Percentiles rank a stretch among this genome's conserved stretches.
Conservation (phyloP, 2,888 invertebrate genomes). For the Ophioninae sp. region DNA sequence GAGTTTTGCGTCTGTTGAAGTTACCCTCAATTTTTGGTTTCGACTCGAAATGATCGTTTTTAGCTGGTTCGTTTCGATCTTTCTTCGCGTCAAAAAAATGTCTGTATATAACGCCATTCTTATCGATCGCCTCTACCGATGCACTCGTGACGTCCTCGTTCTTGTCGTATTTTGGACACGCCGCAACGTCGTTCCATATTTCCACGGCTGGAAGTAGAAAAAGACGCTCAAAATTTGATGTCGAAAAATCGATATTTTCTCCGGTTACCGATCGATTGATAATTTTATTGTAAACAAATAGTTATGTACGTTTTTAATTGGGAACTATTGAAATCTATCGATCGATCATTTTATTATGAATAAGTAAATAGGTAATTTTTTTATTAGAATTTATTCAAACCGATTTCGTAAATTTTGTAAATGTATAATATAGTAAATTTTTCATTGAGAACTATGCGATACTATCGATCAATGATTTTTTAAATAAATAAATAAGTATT, state of each 20-base stretch:
- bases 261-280: neutral
- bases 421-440: no score
- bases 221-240: neutral
- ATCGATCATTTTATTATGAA: no score
- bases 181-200: conserved; percentile 55
- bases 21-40: neutral
- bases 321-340: no score
- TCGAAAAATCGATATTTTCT: neutral
- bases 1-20: neutral
- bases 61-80: neutral
- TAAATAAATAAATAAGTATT: no score
- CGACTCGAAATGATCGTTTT: neutral
- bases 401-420: no score
- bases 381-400: no score
- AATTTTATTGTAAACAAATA: neutral
- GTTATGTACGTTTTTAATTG: neutral
- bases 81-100: conserved; percentile 25
- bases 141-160: conserved; percentile 50
- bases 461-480: no score
- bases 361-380: no score
- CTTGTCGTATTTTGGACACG: conserved; percentile 55
- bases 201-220: conserved; percentile 31
- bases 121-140: conserved; percentile 55
- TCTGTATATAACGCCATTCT: conserved; percentile 58
- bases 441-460: no score